Evolutionary conservation across 1,140 invertebrate species (phyloP), one percentile per base, ranked within the genome.

Genomic region (Cotesia chilonis): DNA sequence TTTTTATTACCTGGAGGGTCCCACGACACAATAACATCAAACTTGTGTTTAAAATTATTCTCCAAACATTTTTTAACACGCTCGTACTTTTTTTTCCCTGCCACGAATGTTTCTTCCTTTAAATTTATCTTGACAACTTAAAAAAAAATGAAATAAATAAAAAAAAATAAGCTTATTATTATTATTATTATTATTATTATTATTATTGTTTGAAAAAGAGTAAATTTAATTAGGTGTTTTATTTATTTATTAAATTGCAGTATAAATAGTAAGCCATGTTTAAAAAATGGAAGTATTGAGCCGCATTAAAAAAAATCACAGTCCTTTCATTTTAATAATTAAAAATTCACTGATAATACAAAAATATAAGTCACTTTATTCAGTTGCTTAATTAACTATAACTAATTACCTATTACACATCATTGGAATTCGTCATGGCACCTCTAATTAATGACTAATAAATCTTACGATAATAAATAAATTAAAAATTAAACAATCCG

Each of bases 51-150:
- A n/a, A 89, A 76, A 69, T 75, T 74, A 51, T 84, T 79, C 61
- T 85, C 75, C 38, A 90, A 79, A 72, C 83, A 83, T 47, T 69
- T 77, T 75, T 79, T 81, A 36, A 85, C 80, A 61, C 86, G 83
- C 69, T 90, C 82, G 71, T 88, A 88, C 78, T 83, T 85, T 77
- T 88, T 89, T 74, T 88, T 89, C 55, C 84, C 85, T 68, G 87
- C 85, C 60, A 77, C 81, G 69, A 89, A 89, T 73, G 70, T 76
- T 54, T 87, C 80, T 67, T 81, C 79, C 74, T 84, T 87, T 75
- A 90, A 80, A 82, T 90, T 84, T 72, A 90, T 83, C 78, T 78
- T 83, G 72, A 89, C 86, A 60, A 87, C 88, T 89, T 87, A 81
- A 77, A 73, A 77, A 74, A 28, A 79, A 74, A 76, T 75, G 68